These are phyloP conservation scores for Pecten maximus DNA, from an alignment of 2,888 invertebrate genomes.

Conservation along the genomic window DNA sequence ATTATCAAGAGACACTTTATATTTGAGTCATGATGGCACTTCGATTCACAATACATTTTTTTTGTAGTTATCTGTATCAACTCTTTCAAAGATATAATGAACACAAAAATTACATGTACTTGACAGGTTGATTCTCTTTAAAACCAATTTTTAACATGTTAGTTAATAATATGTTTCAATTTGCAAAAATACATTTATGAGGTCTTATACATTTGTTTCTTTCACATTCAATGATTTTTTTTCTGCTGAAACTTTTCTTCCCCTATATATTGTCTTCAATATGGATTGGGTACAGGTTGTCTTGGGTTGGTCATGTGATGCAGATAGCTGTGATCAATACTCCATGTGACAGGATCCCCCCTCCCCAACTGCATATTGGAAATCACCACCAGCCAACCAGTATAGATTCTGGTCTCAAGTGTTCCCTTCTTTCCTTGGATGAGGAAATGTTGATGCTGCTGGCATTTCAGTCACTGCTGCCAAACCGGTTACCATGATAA, in stretches of 20 bases:
- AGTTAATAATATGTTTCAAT: too few species aligned
- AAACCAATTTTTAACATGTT: too few species aligned
- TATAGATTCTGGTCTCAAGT: not conserved
- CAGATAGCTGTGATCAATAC: slow-evolving; percentile 1
- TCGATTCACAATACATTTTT: too few species aligned
- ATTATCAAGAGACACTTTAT: not conserved
- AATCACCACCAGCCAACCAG: slow-evolving; percentile 24
- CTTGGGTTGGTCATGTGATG: slow-evolving; percentile 13
- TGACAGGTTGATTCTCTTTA: too few species aligned
- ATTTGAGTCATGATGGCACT: not conserved
- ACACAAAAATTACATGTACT: too few species aligned
- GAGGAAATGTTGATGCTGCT: slow-evolving; percentile 31
- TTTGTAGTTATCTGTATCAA: too few species aligned
- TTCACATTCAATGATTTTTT: not conserved
- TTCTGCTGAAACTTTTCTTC: not conserved
- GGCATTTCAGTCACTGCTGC: slow-evolving; percentile 26
- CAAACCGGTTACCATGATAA: slow-evolving; percentile 30
- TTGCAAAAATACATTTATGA: not conserved
- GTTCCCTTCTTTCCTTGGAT: not conserved
- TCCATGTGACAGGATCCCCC: slow-evolving; percentile 20
- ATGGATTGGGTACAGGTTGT: slow-evolving; percentile 31
- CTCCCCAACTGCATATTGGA: slow-evolving; percentile 1
- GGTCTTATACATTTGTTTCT: not conserved
- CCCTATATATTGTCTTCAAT: not conserved
- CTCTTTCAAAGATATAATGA: too few species aligned